A percentile compares a stretch with the other conserved stretches of the same genome.
These are phyloP conservation scores for Tetramorium alpestre DNA, from an alignment of 1,140 invertebrate species.

Conservation along the genomic window DNA sequence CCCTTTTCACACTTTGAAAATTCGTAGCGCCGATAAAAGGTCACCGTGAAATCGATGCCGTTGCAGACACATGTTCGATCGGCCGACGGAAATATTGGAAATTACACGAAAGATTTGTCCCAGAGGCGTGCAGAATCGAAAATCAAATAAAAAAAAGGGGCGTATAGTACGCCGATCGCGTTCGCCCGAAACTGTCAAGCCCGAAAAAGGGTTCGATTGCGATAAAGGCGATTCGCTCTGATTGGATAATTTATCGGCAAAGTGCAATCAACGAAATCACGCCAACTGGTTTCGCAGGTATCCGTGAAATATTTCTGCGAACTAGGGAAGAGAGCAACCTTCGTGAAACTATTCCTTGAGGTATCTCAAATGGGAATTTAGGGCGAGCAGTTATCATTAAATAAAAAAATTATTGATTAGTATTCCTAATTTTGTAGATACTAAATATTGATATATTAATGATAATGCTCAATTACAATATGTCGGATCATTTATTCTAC, in stretches of 20 bases:
- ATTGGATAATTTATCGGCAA: conserved; percentile 83
- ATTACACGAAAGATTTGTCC: conserved; percentile 84
- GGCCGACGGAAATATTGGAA: conserved; percentile 79
- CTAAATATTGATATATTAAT: neutral
- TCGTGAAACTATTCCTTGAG: neutral
- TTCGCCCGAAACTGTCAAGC: conserved; percentile 34
- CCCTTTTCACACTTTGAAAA: conserved; percentile 78
- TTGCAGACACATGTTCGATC: conserved; percentile 74
- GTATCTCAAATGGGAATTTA: neutral
- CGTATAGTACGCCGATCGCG: conserved; percentile 21
- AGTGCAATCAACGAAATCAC: conserved; percentile 59
- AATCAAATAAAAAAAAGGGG: conserved; percentile 84
- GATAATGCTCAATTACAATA: neutral
- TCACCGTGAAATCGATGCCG: conserved; percentile 81
- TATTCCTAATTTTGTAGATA: neutral
- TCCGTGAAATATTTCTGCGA: conserved; percentile 33
- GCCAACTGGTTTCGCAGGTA: conserved; percentile 11
- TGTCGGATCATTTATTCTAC: neutral
- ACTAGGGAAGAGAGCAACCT: neutral
- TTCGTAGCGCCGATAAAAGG: conserved; percentile 69
- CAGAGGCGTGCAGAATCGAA: conserved; percentile 81
- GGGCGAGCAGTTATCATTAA: neutral
- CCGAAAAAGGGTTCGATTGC: conserved; percentile 75
- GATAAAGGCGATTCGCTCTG: conserved; percentile 79
- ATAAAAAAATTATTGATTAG: neutral